A percentile compares a stretch with the other conserved stretches of the same genome.
These are phyloP conservation scores for Peromyscus nudipes DNA, from an alignment of 2,797 vertebrate genomes.

Conservation along the genomic window DNA sequence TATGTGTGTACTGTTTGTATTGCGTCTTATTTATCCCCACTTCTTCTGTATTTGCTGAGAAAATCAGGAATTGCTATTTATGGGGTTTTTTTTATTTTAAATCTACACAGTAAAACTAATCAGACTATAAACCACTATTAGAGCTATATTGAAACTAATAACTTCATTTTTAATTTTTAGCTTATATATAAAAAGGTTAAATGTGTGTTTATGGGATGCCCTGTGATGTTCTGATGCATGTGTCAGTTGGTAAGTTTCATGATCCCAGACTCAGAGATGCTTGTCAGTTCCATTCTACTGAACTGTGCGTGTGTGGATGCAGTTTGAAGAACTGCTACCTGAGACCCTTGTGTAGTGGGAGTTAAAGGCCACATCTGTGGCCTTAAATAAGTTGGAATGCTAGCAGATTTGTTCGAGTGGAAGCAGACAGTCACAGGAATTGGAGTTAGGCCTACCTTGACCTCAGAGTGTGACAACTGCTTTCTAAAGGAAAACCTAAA, in stretches of 20 bases:
- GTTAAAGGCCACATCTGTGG: conserved; percentile 25
- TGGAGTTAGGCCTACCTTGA: neutral
- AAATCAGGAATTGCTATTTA: conserved; percentile 50
- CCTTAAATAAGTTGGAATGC: neutral
- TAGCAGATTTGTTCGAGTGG: conserved; percentile 2
- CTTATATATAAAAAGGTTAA: neutral
- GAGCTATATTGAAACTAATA: conserved; percentile 62
- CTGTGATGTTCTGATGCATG: neutral
- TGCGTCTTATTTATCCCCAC: neutral
- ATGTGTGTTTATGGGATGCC: neutral
- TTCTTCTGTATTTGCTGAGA: conserved; percentile 47
- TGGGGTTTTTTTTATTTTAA: conserved; percentile 26
- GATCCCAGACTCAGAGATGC: conserved; percentile 29
- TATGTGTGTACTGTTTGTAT: neutral
- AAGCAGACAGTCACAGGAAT: neutral
- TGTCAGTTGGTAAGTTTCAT: conserved; percentile 4
- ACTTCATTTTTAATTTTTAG: neutral
- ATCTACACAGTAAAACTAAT: conserved; percentile 67
- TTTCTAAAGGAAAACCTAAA: neutral
- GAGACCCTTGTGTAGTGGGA: conserved; percentile 61
- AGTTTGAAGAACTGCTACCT: neutral
- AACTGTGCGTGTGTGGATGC: neutral
- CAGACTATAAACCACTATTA: conserved; percentile 59
- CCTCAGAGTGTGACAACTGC: neutral
- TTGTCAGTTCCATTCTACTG: neutral